Conservation (phyloP, 2,888 invertebrate species). For the Rutpela maculata region DNA sequence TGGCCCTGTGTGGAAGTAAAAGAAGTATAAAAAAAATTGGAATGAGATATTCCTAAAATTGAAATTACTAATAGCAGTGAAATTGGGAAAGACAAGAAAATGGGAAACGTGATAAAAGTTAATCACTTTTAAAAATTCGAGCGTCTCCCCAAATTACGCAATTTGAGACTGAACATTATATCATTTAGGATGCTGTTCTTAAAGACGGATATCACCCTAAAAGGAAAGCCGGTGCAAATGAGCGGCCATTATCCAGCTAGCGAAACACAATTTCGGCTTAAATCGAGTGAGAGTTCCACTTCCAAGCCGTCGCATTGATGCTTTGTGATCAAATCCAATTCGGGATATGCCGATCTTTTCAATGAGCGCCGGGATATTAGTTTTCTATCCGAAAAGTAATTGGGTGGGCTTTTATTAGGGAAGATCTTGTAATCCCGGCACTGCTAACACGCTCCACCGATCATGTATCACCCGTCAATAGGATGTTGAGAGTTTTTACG, state of each 20-base stretch:
- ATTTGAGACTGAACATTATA: background rate
- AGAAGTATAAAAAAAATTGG: too few species aligned
- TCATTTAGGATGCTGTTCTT: background rate
- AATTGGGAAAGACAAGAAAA: background rate
- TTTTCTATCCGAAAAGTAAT: conserved; percentile 13
- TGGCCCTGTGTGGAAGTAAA: too few species aligned
- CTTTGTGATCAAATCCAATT: conserved; percentile 19
- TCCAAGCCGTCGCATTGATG: conserved; percentile 12
- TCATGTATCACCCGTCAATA: background rate
- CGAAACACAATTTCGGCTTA: conserved; percentile 5
- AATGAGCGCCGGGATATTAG: conserved; percentile 17
- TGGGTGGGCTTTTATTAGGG: conserved; percentile 1
- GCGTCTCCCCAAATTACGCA: background rate
- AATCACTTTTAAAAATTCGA: background rate
- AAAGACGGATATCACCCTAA: background rate
- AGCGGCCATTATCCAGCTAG: background rate
- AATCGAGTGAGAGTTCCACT: conserved; percentile 23
- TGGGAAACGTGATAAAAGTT: background rate
- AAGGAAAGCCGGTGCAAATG: background rate
- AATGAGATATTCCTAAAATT: too few species aligned
- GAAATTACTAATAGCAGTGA: too few species aligned
- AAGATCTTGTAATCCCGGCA: background rate
- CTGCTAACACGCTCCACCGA: background rate
- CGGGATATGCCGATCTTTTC: background rate
- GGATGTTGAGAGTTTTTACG: too few species aligned